These are phyloP conservation scores for Cryptus armator DNA, from an alignment of 2,888 invertebrate genomes.

Conservation along the genomic window DNA sequence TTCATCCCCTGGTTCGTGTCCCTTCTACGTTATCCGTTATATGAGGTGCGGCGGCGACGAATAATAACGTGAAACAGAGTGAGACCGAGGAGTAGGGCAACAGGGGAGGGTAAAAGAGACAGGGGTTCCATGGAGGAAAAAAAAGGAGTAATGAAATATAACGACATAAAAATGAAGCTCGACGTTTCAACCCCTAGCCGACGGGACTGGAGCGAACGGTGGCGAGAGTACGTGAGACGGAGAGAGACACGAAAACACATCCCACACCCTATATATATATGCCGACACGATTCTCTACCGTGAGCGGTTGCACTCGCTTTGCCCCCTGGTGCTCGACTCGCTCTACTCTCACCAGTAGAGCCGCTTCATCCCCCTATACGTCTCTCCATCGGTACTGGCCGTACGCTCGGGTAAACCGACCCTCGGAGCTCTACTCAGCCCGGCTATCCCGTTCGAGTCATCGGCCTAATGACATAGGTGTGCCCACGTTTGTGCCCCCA, in stretches of 20 bases:
- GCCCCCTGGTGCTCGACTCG: conserved; percentile 42
- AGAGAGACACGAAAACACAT: conserved; percentile 15
- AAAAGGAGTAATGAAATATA: conserved; percentile 76
- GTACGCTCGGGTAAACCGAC: conserved; percentile 72
- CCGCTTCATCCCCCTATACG: conserved; percentile 37
- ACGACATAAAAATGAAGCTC: conserved; percentile 79
- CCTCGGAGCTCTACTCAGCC: conserved; percentile 71
- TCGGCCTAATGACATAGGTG: conserved; percentile 80
- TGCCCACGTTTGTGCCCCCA: conserved; percentile 65
- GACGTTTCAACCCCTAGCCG: conserved; percentile 62
- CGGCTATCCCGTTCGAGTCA: conserved; percentile 77
- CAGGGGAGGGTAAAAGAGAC: conserved; percentile 35
- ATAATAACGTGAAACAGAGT: conserved; percentile 29
- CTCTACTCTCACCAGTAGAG: conserved; percentile 50
- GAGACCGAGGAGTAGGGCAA: conserved; percentile 1
- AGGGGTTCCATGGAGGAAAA: conserved; percentile 31
- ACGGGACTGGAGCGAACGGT: conserved; percentile 53
- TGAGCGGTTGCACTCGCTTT: conserved; percentile 40
- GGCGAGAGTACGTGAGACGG: conserved; percentile 12
- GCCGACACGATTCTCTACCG: conserved; percentile 31
- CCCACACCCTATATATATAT: conserved; percentile 39
- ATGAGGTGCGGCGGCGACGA: conserved; percentile 33
- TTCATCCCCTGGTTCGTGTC: conserved; percentile 26
- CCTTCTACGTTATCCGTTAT: conserved; percentile 30
- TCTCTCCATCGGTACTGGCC: conserved; percentile 49